These are phyloP conservation scores for Drymonia ruficornis DNA, from an alignment of 2,888 invertebrate species.

Conservation along the genomic window DNA sequence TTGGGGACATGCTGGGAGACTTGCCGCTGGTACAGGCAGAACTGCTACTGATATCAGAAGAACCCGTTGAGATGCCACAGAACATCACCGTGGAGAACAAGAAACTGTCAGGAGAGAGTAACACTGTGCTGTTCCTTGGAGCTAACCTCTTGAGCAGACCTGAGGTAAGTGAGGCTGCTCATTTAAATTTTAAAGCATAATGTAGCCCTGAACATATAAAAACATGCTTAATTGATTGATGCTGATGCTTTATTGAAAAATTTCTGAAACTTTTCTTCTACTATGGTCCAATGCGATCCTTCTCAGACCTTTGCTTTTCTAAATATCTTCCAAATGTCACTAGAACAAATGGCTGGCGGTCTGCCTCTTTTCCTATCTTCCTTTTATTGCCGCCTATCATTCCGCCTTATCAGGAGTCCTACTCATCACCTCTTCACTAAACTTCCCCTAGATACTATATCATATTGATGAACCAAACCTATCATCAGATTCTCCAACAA, in stretches of 20 bases:
- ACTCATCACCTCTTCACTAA: not conserved
- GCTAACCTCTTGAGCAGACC: conserved; percentile 79
- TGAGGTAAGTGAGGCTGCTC: conserved; percentile 58
- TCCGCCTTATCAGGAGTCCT: not conserved
- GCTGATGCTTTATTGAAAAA: too few relatives aligned
- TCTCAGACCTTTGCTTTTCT: too few relatives aligned
- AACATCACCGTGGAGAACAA: conserved; percentile 86
- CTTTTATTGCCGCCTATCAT: too few relatives aligned
- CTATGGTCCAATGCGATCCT: too few relatives aligned
- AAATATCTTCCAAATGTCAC: too few relatives aligned
- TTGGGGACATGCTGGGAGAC: conserved; percentile 87
- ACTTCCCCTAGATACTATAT: not conserved
- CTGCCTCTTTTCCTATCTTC: too few relatives aligned
- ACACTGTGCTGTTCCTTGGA: conserved; percentile 79
- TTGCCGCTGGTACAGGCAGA: conserved; percentile 89
- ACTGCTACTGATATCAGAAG: conserved; percentile 83
- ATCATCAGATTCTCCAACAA: conserved; percentile 67
- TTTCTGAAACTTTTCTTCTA: too few relatives aligned
- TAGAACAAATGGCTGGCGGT: too few relatives aligned
- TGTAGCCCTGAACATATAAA: too few relatives aligned
- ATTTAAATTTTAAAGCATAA: too few relatives aligned
- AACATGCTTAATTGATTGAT: too few relatives aligned
- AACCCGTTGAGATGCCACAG: conserved; percentile 72
- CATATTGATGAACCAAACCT: not conserved
- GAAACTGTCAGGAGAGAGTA: conserved; percentile 82